phyloP scores from a whole-genome alignment of 2,797 vertebrate species.

The Gallinago solitaria region DNA sequence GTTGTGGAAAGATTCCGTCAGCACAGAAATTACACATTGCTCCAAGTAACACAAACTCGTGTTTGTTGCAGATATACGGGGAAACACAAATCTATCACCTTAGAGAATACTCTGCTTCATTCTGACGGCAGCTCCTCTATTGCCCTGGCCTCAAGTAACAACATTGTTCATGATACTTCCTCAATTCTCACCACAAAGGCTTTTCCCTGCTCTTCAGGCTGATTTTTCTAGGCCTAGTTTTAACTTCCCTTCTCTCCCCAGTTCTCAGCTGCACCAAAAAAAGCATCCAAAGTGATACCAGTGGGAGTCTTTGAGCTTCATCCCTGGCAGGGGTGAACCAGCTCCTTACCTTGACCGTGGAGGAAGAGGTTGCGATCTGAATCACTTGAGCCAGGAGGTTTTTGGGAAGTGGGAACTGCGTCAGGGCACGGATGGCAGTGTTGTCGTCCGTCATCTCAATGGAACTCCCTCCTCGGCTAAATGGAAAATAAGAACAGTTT shows the following conservation, averaged over 20 bases:
- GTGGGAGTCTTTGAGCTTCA: fast-evolving
- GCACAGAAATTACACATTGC: neutral
- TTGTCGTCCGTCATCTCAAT: slow-evolving; percentile 78
- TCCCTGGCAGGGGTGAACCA: neutral
- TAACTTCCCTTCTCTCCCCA: neutral
- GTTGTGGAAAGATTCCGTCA: neutral
- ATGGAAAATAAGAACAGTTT: neutral
- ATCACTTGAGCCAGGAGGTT: slow-evolving; percentile 86
- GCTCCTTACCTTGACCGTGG: slow-evolving; percentile 78
- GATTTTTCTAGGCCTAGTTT: neutral
- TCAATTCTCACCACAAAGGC: neutral
- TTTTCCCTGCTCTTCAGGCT: neutral
- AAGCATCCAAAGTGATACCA: neutral
- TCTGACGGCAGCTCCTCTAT: neutral
- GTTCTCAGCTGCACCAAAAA: neutral
- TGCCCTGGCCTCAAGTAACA: neutral
- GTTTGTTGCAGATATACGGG: neutral
- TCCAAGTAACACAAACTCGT: neutral
- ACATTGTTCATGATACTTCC: neutral
- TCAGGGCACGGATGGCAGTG: slow-evolving; percentile 81
- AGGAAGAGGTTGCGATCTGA: slow-evolving; percentile 87
- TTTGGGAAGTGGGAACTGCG: slow-evolving; percentile 88
- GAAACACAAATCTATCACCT: neutral
- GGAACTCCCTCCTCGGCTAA: slow-evolving; percentile 68
- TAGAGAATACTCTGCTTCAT: neutral